A percentile compares a stretch with the other conserved stretches of the same genome.
These are phyloP conservation scores for Heliconius sara DNA, from an alignment of 2,888 invertebrate genomes.

Conservation along the genomic window DNA sequence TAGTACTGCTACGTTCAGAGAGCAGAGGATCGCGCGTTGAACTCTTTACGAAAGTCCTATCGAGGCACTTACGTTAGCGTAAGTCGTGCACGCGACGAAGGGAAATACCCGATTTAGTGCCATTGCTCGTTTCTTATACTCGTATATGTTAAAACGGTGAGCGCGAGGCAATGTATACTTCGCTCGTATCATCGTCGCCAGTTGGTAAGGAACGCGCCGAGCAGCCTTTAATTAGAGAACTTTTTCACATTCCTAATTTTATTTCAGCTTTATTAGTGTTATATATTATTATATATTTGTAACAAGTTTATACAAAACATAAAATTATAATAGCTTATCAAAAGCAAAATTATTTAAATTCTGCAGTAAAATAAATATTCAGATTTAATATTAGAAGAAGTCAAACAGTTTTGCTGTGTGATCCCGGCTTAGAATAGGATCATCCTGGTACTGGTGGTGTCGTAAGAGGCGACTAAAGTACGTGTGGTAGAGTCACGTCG, in stretches of 20 bases:
- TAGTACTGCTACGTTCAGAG: constrained; percentile 7
- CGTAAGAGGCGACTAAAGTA: no score
- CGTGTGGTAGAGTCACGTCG: no score
- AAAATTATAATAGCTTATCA: neutral
- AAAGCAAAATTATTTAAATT: neutral
- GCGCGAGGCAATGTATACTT: neutral
- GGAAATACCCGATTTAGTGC: neutral
- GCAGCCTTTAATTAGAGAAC: constrained; percentile 35
- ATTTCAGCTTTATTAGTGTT: constrained; percentile 21
- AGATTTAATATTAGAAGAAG: no score
- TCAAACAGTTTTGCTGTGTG: no score
- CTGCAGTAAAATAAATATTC: neutral
- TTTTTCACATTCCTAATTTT: constrained; percentile 44
- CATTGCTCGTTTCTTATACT: constrained; percentile 20
- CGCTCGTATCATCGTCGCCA: constrained; percentile 9
- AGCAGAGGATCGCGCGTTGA: constrained; percentile 65
- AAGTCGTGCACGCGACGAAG: constrained; percentile 18
- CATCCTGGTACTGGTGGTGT: no score
- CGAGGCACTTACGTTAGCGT: constrained; percentile 6
- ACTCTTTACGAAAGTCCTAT: constrained; percentile 71
- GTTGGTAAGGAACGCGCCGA: constrained; percentile 19
- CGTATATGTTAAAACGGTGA: neutral
- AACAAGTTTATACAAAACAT: neutral
- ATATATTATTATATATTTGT: neutral
- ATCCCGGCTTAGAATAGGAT: no score